Evolutionary conservation across 2,888 invertebrate species (phyloP), one percentile per base, ranked within the genome.

Genomic region (Tricholauxania praeusta): DNA sequence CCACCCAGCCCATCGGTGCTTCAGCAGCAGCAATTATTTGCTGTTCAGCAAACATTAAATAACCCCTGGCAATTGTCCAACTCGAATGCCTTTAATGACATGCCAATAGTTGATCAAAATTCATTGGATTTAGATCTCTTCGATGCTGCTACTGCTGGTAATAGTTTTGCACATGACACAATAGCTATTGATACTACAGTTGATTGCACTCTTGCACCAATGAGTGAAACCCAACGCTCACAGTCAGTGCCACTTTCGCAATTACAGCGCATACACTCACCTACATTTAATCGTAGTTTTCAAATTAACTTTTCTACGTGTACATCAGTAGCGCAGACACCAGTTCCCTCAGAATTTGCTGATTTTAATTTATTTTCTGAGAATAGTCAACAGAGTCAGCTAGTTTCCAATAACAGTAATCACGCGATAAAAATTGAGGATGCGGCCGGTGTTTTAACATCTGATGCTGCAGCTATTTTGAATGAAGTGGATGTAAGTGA

Each of bases 181-280:
- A 62, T 72, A 57, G 57, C 12, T 55, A 19, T 67, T 62, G 66
- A 28, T 57, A 68, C 76, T 17, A 75, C 76, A 48, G 77, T 76
- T 80, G 49, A 78, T 66, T 51, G 76, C 59, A 74, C 73, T 67
- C 71, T 78, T 3, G 72, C 74, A 3, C 67, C 47, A 74, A 22
- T 70, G 8, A 47, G 62, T 39, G 82, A 81, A 57, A 83, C 82
- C 17, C 84, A 84, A 68, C 89, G 95, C 69, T 95, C 95, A 10
- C 95, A 94, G 80, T 95, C 95, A 15, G 95, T 94, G 65, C 95
- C 95, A 0, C 86, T 93, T 22, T 85, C 84, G 0, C 84, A 84
- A 32, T 68, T 84, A 65, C 84, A 85, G 53, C 83, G 83, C 49
- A 80, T 80, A 17, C 83, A 82, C 47, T 82, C 84, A 12, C 85